Evolutionary conservation across 2,888 invertebrate genomes (phyloP).

Genomic region (Crematogaster levior): DNA sequence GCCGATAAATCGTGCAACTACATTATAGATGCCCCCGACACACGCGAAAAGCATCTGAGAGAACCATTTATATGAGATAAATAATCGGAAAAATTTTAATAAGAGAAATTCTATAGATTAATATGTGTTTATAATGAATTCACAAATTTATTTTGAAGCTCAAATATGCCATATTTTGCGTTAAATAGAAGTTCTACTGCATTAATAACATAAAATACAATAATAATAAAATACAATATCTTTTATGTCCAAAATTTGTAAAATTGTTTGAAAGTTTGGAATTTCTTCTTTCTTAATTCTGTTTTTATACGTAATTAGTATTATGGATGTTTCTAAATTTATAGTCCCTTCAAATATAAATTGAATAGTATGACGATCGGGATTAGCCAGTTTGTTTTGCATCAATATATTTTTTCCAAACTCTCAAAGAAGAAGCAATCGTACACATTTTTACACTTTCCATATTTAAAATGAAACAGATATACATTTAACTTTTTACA

Average conservation of each 20-base stretch:
- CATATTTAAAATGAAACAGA: constrained; percentile 11
- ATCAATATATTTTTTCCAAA: constrained; percentile 25
- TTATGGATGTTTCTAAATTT: constrained; percentile 20
- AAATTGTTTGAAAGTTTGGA: constrained; percentile 39
- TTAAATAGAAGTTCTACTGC: constrained; percentile 40
- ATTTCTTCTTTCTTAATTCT: not conserved
- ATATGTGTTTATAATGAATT: not conserved
- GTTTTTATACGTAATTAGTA: constrained; percentile 7
- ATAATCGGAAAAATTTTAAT: constrained; percentile 6
- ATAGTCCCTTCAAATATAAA: constrained; percentile 20
- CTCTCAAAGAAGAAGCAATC: constrained; percentile 30
- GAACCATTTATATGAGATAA: not conserved
- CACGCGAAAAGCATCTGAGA: not conserved
- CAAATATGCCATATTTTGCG: not conserved
- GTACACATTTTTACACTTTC: constrained; percentile 45
- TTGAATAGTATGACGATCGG: constrained; percentile 19
- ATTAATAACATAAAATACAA: constrained; percentile 37
- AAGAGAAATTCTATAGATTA: not conserved
- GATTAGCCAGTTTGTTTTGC: not conserved
- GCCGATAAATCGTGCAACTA: constrained; percentile 7
- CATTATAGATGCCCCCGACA: not conserved
- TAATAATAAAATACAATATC: constrained; percentile 7
- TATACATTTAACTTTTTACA: constrained; percentile 16
- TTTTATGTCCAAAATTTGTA: constrained; percentile 17
- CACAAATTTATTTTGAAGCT: not conserved